These are phyloP conservation scores for Bombus consobrinus DNA, from an alignment of 1,140 invertebrate species.

Conservation along the genomic window DNA sequence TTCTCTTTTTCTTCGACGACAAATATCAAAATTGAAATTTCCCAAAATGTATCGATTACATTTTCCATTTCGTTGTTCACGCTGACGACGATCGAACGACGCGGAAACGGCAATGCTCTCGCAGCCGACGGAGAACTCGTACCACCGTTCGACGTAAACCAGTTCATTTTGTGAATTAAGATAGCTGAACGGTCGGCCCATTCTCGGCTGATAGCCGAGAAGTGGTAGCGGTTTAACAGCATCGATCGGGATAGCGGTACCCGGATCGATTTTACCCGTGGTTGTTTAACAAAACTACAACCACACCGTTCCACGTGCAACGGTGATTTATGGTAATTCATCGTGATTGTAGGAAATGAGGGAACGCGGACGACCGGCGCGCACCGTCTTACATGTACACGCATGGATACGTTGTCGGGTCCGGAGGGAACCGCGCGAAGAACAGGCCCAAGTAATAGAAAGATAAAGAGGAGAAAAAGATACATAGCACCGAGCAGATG, in stretches of 20 bases:
- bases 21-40: too few species aligned
- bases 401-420: too few species aligned
- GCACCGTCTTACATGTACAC: neutral
- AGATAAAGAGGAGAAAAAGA: slow-evolving; percentile 2
- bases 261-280: slow-evolving; percentile 39
- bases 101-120: neutral
- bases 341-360: slow-evolving; percentile 58
- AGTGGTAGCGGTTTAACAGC: slow-evolving; percentile 50
- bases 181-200: neutral
- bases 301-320: neutral
- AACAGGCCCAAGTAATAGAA: neutral
- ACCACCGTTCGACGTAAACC: neutral
- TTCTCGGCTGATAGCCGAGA: slow-evolving; percentile 21
- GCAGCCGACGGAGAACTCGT: neutral
- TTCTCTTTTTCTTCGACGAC: too few species aligned
- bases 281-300: slow-evolving; percentile 47
- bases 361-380: slow-evolving; percentile 52
- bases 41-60: too few species aligned
- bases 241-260: slow-evolving; percentile 47
- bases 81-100: too few species aligned
- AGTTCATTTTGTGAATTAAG: slow-evolving; percentile 46
- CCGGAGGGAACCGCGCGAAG: neutral
- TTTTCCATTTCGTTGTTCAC: too few species aligned
- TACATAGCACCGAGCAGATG: slow-evolving; percentile 6
- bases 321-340: slow-evolving; percentile 54